Percentiles rank a stretch among this genome's conserved stretches.
Conservation (phyloP, 1,140 invertebrate genomes). For the Mya arenaria region DNA sequence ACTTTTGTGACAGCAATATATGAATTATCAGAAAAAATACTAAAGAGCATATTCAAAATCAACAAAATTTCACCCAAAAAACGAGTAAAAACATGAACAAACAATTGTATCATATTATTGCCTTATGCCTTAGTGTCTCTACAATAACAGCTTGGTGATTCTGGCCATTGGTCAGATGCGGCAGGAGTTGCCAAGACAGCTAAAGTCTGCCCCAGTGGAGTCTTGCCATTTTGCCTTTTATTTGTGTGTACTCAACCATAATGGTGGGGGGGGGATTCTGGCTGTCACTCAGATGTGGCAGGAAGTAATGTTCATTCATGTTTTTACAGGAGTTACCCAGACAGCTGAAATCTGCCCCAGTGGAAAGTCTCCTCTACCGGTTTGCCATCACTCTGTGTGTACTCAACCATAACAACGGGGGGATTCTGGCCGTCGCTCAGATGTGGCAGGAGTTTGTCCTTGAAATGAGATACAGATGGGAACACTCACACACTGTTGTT, state of each 20-base stretch:
- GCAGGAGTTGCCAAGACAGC: slow-evolving; percentile 74
- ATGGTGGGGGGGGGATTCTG: slow-evolving; percentile 88
- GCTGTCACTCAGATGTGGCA: slow-evolving; percentile 95
- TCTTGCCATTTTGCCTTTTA: too few species aligned
- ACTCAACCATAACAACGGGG: slow-evolving; percentile 90
- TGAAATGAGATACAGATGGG: slow-evolving; percentile 95
- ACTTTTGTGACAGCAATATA: too few species aligned
- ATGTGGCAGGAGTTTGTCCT: slow-evolving; percentile 96
- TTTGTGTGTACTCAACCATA: slow-evolving; percentile 89
- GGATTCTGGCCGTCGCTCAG: slow-evolving; percentile 90
- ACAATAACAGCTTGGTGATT: too few species aligned
- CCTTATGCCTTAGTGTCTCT: too few species aligned
- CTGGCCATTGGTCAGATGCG: too few species aligned
- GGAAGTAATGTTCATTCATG: slow-evolving; percentile 86
- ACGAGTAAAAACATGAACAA: too few species aligned
- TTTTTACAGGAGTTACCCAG: slow-evolving; percentile 70
- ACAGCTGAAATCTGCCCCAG: slow-evolving; percentile 87
- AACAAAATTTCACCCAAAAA: too few species aligned
- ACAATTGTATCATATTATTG: too few species aligned
- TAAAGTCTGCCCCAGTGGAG: slow-evolving; percentile 89
- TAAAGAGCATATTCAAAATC: too few species aligned
- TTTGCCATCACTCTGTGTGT: slow-evolving; percentile 91
- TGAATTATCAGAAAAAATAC: too few species aligned
- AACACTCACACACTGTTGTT: slow-evolving; percentile 89
- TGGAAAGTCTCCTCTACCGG: slow-evolving; percentile 91